Base-by-base conservation (phyloP, 2,113 vertebrate species). In the Misgurnus mizolepis region DNA sequence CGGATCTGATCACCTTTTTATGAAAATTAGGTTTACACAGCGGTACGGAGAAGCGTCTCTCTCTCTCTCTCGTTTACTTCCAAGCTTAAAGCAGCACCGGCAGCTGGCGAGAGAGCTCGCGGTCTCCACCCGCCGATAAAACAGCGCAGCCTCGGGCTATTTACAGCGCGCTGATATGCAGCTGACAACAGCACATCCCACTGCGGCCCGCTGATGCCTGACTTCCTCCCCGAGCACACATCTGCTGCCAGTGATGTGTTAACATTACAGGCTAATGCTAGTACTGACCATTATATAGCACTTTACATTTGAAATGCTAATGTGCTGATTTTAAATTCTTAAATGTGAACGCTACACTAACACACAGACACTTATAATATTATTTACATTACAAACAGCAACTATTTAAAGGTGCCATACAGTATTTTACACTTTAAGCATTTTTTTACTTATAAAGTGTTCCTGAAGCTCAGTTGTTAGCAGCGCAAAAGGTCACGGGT, bases 81-180 rank as follows among this genome's bases (percentile, higher is more conserved):
- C 39, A 71, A 84, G 79, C 86, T 75, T 86, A 84, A 88, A 88
- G 79, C 66, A 62, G 78, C 64, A 47, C 61, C 49, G 65, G 86
- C 86, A 87, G 86, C 83, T 86, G 86, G 86, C 62, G 80, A 84
- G 83, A 86, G 80, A 86, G 82, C 71, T 76, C 72, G 27, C 47
- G 84, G 90, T 90, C 93, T 91, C 90, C 89, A 91, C 87, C 87
- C 90, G 66, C 85, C 86, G 84, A 86, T 89, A 91, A 92, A 92
- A 90, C 86, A 78, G 80, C 41, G 17, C 70, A 85, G 83, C 90
- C 89, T 84, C 86, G 87, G 89, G 89, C 86, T 87, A 89, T 88
- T 84, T 87, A 91, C 88, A 87, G 85, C 88, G 76, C 85, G 85
- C 68, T 85, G 89, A 90, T 88, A 80, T 67, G 90, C 91, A 85